Evolutionary conservation across 2,888 invertebrate genomes (phyloP), one percentile per base, ranked within the genome.

Genomic region (Galerucella pusilla): DNA sequence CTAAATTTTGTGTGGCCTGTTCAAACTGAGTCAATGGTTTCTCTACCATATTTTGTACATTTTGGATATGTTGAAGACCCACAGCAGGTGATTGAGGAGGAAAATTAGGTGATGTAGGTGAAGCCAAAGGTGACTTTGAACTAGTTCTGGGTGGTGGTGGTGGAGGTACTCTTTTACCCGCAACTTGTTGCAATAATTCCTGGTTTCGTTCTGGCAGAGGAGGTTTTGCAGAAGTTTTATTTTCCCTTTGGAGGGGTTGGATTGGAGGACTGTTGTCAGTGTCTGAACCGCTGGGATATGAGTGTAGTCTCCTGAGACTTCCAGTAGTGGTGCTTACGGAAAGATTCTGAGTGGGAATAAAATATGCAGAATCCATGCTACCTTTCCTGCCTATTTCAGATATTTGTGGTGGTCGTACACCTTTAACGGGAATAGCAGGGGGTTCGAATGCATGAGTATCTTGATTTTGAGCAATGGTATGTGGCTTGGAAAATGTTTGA

Each of bases 131-230:
- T 20, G 96, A 96, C 84, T 95, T 93, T 67, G 96, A 96, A 81
- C 95, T 95, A 80, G 96, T 96, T 80, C 96, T 91, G n/a, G 96
- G 96, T 46, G 97, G 95, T n/a, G 95, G 96, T 20, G 96, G 97
- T 9, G 96, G 96, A 63, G 95, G 93, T 71, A 95, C 91, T 83
- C 94, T 92, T 75, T 92, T 91, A 16, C 91, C 91, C 54, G 84
- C 84, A 63, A 93, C 92, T 85, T 94, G 88, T 75, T 93, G 93
- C 75, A 94, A 89, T 76, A 95, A 88, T 85, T 95, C 95, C 57
- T 93, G 92, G 85, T 94, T 94, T 42, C 95, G 90, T 88, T 95
- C 94, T 72, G 95, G 95, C 75, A 95, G 92, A 60, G 96, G 95
- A 69, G 96, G 96, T 87, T 95, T 94, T 82, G 89, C 88, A 76